Evolutionary conservation across 2,797 vertebrate species (phyloP).

Genomic region (Tragopan temminckii): DNA sequence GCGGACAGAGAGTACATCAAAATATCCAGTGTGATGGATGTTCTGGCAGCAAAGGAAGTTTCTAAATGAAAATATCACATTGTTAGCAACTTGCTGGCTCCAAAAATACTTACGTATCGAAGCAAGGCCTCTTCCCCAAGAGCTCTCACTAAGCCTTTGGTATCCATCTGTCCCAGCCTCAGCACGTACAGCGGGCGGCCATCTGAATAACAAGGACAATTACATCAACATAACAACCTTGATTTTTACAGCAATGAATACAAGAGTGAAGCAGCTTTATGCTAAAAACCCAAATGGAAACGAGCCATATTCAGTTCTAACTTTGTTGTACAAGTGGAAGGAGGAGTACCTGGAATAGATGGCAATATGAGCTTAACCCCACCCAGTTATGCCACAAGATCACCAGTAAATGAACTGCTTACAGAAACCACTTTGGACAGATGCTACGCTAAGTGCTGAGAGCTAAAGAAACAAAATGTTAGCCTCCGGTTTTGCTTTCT

Average conservation of each 20-base stretch:
- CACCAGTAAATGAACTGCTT: neutral
- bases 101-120: constrained; percentile 89
- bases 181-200: constrained; percentile 96
- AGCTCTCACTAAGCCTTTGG: constrained; percentile 95
- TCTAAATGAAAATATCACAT: neutral
- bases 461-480: neutral
- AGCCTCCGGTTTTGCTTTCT: neutral
- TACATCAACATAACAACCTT: neutral
- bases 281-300: neutral
- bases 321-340: neutral
- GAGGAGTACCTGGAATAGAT: neutral
- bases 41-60: neutral
- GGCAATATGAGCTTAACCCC: neutral
- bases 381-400: neutral
- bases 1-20: neutral
- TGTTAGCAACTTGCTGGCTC: neutral
- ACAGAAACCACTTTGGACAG: neutral
- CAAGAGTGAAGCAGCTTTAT: neutral
- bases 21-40: neutral
- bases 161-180: constrained; percentile 99
- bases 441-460: neutral
- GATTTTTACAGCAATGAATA: neutral
- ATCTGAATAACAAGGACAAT: constrained; percentile 79
- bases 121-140: constrained; percentile 97
- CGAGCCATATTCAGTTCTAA: neutral